Evolutionary conservation across 1,140 invertebrate species (phyloP).

Genomic region (Zaprionus lachaisei): DNA sequence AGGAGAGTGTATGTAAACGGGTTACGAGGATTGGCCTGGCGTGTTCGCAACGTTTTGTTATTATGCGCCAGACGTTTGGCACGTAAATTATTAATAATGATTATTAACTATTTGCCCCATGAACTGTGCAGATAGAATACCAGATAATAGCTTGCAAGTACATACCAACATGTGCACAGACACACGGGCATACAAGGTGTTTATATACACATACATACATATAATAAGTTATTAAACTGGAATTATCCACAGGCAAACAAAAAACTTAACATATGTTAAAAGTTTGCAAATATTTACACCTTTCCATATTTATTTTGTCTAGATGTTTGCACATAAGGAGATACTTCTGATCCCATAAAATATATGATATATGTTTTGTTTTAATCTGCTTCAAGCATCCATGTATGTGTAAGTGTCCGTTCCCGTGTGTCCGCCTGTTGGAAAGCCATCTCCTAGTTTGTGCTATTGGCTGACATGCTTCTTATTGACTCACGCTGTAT

Average conservation of each 20-base stretch:
- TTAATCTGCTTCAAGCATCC: too few species aligned
- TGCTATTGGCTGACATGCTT: neutral
- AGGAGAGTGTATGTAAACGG: neutral
- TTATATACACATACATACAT: conserved; percentile 36
- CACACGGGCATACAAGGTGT: conserved; percentile 13
- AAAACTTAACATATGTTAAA: neutral
- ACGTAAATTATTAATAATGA: conserved; percentile 66
- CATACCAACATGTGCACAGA: conserved; percentile 8
- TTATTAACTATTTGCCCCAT: conserved; percentile 61
- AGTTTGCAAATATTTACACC: too few species aligned
- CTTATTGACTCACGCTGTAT: too few species aligned
- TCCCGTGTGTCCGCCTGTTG: too few species aligned
- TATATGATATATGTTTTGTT: too few species aligned
- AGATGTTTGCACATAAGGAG: too few species aligned
- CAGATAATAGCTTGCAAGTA: conserved; percentile 27
- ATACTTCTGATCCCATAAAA: too few species aligned
- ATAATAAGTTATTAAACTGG: neutral
- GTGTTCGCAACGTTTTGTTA: conserved; percentile 44
- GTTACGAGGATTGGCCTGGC: conserved; percentile 5
- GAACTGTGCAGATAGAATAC: conserved; percentile 17
- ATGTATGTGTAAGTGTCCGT: too few species aligned
- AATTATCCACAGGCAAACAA: neutral
- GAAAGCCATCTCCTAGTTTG: too few species aligned
- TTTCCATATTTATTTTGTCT: too few species aligned
- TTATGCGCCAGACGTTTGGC: conserved; percentile 44